phyloP scores from a whole-genome alignment of 2,797 vertebrate genomes.

The Aeoliscus strigatus region DNA sequence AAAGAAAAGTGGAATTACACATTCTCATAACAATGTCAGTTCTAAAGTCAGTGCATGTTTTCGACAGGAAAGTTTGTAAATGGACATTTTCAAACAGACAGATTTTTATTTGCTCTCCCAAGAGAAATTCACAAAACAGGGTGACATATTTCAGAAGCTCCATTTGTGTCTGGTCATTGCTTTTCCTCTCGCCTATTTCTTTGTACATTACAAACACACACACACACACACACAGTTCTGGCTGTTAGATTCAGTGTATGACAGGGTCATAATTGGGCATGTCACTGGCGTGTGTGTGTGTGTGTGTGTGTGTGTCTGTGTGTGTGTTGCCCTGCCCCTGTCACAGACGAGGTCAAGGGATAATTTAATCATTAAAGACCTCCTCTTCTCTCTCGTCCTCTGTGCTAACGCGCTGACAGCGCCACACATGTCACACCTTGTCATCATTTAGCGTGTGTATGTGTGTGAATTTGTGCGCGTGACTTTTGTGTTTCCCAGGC shows the following conservation, averaged over 20 bases:
- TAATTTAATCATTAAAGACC: constrained; percentile 80
- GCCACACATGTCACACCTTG: constrained; percentile 58
- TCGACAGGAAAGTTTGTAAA: too few relatives aligned
- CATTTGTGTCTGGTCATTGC: constrained; percentile 1
- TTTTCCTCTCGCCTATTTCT: constrained; percentile 16
- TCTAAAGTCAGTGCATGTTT: not conserved
- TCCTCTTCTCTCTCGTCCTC: constrained; percentile 44
- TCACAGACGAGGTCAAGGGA: constrained; percentile 77
- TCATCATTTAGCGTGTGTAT: constrained; percentile 56
- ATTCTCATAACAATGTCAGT: too few relatives aligned
- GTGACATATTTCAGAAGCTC: not conserved
- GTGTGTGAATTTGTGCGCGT: constrained; percentile 16
- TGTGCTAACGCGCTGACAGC: constrained; percentile 59
- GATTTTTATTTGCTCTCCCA: too few relatives aligned
- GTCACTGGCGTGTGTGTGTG: constrained; percentile 49
- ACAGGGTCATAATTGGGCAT: constrained; percentile 76
- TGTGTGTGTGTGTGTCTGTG: constrained; percentile 39
- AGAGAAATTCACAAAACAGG: too few relatives aligned
- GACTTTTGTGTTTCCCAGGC: constrained; percentile 48
- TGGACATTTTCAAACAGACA: too few relatives aligned
- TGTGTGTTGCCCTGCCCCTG: constrained; percentile 62
- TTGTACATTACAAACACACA: constrained; percentile 19
- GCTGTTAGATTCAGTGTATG: constrained; percentile 59
- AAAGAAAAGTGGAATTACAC: too few relatives aligned
- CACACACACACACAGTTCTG: constrained; percentile 37